A percentile compares a stretch with the other conserved stretches of the same genome.
These are phyloP conservation scores for Limnephilus auricula DNA, from an alignment of 2,888 invertebrate genomes.

Conservation along the genomic window DNA sequence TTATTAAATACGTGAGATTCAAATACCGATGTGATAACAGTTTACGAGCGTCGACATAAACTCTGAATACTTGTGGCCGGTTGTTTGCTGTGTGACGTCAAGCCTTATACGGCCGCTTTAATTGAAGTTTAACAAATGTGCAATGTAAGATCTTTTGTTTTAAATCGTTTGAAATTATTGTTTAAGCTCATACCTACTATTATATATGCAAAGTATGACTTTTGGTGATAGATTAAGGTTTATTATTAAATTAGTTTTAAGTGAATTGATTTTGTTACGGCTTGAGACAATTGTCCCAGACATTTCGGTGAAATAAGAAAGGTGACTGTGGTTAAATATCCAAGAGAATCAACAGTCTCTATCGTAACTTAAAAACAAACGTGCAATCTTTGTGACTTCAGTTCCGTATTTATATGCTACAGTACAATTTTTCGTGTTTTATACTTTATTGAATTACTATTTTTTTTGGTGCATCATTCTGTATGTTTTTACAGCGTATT, in stretches of 20 bases:
- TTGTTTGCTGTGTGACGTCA: constrained; percentile 35
- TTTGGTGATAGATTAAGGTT: constrained; percentile 36
- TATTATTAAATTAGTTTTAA: constrained; percentile 27
- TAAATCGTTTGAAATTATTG: constrained; percentile 40
- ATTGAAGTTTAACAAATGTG: constrained; percentile 48
- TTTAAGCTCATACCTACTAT: constrained; percentile 18
- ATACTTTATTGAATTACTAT: background rate
- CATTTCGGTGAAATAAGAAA: background rate
- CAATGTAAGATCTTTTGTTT: constrained; percentile 49
- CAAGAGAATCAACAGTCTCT: background rate
- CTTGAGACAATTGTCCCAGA: constrained; percentile 23
- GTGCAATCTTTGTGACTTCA: constrained; percentile 25
- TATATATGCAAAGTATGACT: constrained; percentile 1
- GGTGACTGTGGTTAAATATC: background rate
- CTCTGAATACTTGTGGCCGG: background rate
- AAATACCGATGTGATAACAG: constrained; percentile 44
- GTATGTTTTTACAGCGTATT: background rate
- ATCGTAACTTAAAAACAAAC: background rate
- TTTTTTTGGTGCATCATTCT: background rate
- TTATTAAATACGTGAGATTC: constrained; percentile 37
- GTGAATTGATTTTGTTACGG: constrained; percentile 24
- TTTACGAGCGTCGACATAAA: constrained; percentile 41
- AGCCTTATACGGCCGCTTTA: constrained; percentile 46
- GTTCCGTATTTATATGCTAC: background rate
- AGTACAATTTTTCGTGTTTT: background rate